Conservation (phyloP, 2,113 vertebrate genomes). For the mouse (Mus musculus) region GRCm39 chr1:161859501-161860000, state of each 20-base stretch:
- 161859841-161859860: background rate
- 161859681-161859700: background rate
- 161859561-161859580: background rate
- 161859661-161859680: background rate
- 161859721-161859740: background rate
- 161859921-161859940: background rate
- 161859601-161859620: background rate
- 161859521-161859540: background rate
- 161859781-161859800: background rate
- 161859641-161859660: background rate
- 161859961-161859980: background rate
- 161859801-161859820: background rate
- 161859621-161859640: background rate
- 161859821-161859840: background rate
- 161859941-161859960: background rate
- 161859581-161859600: background rate
- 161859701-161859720: background rate
- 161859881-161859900: background rate
- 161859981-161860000: background rate
- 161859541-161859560: background rate
- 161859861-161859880: background rate
- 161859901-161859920: background rate
- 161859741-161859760: background rate
- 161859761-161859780: too few species aligned
- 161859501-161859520: background rate